Evolutionary conservation across 2,888 invertebrate genomes (phyloP), one percentile per base, ranked within the genome.

Genomic region (Trichacis sp.): DNA sequence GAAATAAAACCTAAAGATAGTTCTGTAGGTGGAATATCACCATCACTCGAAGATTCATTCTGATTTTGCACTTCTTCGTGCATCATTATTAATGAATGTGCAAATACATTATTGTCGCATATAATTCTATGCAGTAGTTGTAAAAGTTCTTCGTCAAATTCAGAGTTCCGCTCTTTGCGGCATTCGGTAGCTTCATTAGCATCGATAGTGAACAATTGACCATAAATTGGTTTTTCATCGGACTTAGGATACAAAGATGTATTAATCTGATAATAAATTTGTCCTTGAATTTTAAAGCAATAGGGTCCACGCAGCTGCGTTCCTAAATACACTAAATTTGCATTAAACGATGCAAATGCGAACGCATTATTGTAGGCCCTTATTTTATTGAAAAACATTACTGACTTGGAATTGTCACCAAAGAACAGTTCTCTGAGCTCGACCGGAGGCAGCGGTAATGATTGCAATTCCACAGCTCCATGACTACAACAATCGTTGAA

Each of bases 81-180:
- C 64, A 68, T 68, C 61, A 70, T 68, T 48, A 40, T 24, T 46
- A 50, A 47, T 6, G 58, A 63, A 15, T 58, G 30, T 8, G 50
- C 29, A 33, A 58, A 63, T 9, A 58, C 30, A 47, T 56, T 63
- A 11, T 59, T 38, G 15, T 59, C 30, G 14, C 24, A 38, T 29
- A 59, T 49, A 18, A 48, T 33, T 11, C 46, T 49, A 36, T 54
- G 42, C 8, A 51, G 36, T 5, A 19, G n/a, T 47, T 29, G 1
- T 19, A 40, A 46, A 30, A 52, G 19, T 54, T 59, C 19, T 48
- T 45, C 40, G 14, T 66, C 29, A 11, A 51, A 9, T 29, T 51
- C 14, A 11, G 24, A 40, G 29, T 43, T 40, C 9, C 51, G 42
- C 14, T 51, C 8, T 8, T 36, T 33, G 49, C 48, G 17, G 29